phyloP scores from a whole-genome alignment of 2,888 invertebrate genomes.

The Xestia xanthographa region DNA sequence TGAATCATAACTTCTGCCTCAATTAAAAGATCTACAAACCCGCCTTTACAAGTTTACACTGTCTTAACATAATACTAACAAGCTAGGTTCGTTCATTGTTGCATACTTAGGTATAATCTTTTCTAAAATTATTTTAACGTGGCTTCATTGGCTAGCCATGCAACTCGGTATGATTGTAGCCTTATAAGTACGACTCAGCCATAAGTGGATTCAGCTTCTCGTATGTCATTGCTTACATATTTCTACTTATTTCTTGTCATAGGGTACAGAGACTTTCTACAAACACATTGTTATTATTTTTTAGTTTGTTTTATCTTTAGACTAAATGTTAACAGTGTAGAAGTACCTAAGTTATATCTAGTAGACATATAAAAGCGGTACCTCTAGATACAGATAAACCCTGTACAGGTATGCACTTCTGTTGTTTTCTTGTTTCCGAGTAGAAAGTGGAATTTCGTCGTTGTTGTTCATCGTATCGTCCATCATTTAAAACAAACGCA shows the following conservation, averaged over 20 bases:
- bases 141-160: not conserved
- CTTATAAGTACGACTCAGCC: constrained; percentile 35
- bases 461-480: not conserved
- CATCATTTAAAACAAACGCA: not conserved
- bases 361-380: not conserved
- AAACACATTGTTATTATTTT: not conserved
- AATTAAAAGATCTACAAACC: not conserved
- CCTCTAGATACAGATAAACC: not conserved
- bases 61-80: not conserved
- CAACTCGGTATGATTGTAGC: not conserved
- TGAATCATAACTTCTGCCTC: not conserved
- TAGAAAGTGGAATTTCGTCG: not conserved
- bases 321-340: not conserved
- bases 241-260: not conserved
- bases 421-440: not conserved
- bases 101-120: not conserved
- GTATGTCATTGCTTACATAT: not conserved
- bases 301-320: not conserved
- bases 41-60: not conserved
- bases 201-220: constrained; percentile 45
- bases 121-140: constrained; percentile 7
- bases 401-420: not conserved
- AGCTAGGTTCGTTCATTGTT: not conserved
- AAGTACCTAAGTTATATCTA: not conserved
- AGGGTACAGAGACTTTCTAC: not conserved